These are phyloP conservation scores for Cryptoprocta ferox DNA, from an alignment of 2,797 vertebrate species.

Conservation along the genomic window DNA sequence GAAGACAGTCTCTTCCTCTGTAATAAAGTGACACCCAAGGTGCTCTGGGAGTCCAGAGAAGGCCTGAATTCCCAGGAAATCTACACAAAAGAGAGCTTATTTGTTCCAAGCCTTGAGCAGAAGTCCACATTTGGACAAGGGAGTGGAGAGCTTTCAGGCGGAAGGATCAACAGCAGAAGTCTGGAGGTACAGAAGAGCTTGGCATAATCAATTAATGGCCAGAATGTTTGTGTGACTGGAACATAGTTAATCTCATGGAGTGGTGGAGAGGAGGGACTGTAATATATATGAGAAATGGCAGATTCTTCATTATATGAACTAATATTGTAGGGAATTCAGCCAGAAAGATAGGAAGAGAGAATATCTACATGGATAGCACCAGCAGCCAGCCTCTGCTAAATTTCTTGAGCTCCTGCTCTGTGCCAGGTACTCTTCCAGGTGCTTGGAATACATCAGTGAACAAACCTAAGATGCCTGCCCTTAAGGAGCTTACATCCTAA, in stretches of 20 bases:
- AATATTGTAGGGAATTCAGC: neutral
- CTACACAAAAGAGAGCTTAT: neutral
- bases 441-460: neutral
- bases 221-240: neutral
- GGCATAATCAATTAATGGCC: neutral
- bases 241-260: neutral
- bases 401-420: neutral
- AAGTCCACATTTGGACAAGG: neutral
- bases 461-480: neutral
- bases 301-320: neutral
- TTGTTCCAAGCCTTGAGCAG: neutral
- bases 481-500: neutral
- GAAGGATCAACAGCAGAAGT: neutral
- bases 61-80: neutral
- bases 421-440: neutral
- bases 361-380: neutral
- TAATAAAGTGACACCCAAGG: neutral
- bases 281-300: neutral
- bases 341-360: neutral
- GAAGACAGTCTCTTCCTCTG: neutral
- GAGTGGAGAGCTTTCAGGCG: neutral
- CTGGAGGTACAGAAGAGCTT: neutral
- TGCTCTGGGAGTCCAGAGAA: neutral
- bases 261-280: too few species aligned
- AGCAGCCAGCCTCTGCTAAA: neutral